Evolutionary conservation across 2,888 invertebrate species (phyloP), one percentile per base, ranked within the genome.

Genomic region (Lucinisca nassula): DNA sequence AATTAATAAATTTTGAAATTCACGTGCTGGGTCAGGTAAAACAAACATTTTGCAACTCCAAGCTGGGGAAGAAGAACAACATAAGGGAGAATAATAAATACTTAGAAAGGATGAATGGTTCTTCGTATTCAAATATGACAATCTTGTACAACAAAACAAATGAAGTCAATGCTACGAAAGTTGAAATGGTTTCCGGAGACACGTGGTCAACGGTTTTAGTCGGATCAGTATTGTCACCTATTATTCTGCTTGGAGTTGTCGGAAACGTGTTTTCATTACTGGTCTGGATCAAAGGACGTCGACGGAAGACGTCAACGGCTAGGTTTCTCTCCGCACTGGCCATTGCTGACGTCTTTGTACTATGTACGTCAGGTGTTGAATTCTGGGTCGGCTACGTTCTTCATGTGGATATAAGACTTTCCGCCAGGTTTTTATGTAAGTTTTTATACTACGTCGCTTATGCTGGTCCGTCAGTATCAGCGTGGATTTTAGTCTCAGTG

Each of bases 401-500:
- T 17, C 67, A 88, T 27, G 24, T 84, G 37, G 88, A 89, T 67
- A 51, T 88, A 12, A 77, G 86, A 17, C 80, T 73, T 10, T 17
- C 27, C 4, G 76, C 80, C 6, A 61, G 76, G 12, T 49, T 83
- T n/a, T 17, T 84, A 0, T 91, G 91, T 72, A 85, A 85, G 40
- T 27, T 90, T 30, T 79, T 85, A 37, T 81, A 76, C n/a, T 89
- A 81, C 49, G 49, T 85, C 58, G 70, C 83, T 0, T 91, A 86
- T 40, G 49, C 83, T 14, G 78, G 79, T 10, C 87, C 90, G 24
- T 77, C 88, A 21, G 27, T 90, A 24, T 91, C 91, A 8, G 83
- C 91, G 1, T 91, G 91, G 91, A 88, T 91, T 27, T 78, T 91
- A 3, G 88, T 90, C 2, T 84, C 86, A 0, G 90, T 91, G 2